phyloP scores from a whole-genome alignment of 2,797 vertebrate species.

The Heterohyrax brucei region DNA sequence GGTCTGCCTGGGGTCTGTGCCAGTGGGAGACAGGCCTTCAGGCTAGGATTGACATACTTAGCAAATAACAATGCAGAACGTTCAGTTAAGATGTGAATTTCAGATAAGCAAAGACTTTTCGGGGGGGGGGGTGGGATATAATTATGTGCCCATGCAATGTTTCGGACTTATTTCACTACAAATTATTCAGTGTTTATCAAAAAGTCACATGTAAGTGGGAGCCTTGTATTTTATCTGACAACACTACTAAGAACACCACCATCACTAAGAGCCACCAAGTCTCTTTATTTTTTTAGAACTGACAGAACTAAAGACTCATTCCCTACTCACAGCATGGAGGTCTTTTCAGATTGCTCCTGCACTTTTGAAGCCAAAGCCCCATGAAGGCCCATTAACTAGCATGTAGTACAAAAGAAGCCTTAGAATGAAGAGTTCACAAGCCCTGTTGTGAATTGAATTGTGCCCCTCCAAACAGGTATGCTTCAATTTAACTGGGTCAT shows the following conservation, averaged over 20 bases:
- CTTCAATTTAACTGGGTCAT: too few species aligned
- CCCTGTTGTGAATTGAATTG: too few species aligned
- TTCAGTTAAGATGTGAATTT: constrained; percentile 14
- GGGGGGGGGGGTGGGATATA: not conserved
- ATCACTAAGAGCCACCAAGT: not conserved
- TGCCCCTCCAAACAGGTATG: too few species aligned
- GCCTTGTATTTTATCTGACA: too few species aligned
- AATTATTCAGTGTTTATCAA: not conserved
- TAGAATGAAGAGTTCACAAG: not conserved
- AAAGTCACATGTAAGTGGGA: not conserved
- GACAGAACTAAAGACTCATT: not conserved
- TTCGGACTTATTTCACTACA: not conserved
- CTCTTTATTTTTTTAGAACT: not conserved
- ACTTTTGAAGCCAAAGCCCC: not conserved
- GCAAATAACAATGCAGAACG: not conserved
- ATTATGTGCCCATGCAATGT: too few species aligned
- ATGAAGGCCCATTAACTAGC: not conserved
- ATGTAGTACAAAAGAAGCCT: not conserved
- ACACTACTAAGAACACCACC: not conserved
- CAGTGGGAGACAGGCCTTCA: not conserved
- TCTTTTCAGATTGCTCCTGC: not conserved
- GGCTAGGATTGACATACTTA: not conserved
- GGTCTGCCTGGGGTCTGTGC: not conserved
- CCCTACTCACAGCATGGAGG: not conserved
- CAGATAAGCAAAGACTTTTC: not conserved